Evolutionary conservation across 2,888 invertebrate species (phyloP).

Genomic region (Volucella bombylans): DNA sequence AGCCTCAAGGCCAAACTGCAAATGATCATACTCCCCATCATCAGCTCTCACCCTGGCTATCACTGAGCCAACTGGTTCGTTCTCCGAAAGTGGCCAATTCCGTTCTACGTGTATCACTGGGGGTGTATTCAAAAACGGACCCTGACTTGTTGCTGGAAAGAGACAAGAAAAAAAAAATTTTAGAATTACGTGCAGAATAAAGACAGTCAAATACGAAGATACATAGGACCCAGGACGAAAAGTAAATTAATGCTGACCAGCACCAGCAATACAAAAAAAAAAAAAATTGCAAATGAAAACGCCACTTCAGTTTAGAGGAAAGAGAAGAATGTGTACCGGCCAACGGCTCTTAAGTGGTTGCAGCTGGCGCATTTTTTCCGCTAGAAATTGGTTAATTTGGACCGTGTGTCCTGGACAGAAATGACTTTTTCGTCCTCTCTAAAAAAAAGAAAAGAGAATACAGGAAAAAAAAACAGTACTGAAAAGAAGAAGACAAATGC

Average conservation of each 20-base stretch:
- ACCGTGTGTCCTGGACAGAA: constrained; percentile 60
- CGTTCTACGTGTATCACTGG: constrained; percentile 88
- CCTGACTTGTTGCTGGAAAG: constrained; percentile 76
- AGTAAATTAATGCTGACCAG: constrained; percentile 45
- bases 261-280: neutral
- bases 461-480: no score
- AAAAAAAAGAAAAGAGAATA: neutral
- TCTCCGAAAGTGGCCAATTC: constrained; percentile 89
- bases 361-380: constrained; percentile 55
- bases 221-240: constrained; percentile 31
- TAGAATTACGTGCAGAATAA: neutral
- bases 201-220: constrained; percentile 2
- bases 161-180: constrained; percentile 15
- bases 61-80: constrained; percentile 88
- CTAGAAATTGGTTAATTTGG: constrained; percentile 68
- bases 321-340: constrained; percentile 17
- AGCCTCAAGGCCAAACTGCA: constrained; percentile 87
- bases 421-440: neutral
- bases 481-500: constrained; percentile 51
- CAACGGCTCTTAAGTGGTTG: constrained; percentile 50
- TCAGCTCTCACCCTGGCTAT: constrained; percentile 88
- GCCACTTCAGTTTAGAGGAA: neutral
- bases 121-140: constrained; percentile 82
- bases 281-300: neutral
- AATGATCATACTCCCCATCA: constrained; percentile 85